phyloP scores from a whole-genome alignment of 2,888 invertebrate species.

The Drosophila testacea region DNA sequence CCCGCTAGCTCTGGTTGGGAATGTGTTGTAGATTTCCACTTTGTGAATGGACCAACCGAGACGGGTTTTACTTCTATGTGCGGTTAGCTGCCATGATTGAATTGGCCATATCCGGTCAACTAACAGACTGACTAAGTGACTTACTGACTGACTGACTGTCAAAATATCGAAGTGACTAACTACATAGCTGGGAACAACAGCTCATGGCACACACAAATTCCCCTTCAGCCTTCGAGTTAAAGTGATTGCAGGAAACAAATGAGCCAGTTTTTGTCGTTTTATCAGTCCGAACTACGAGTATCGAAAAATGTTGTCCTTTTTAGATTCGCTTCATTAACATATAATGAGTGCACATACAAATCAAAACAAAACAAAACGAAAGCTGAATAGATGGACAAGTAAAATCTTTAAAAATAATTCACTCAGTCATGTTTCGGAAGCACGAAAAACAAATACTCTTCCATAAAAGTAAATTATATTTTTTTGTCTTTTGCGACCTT shows the following conservation, averaged over 20 bases:
- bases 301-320: slow-evolving; percentile 24
- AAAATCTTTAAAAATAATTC: not conserved
- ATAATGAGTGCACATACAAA: slow-evolving; percentile 23
- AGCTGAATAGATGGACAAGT: slow-evolving; percentile 20
- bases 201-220: slow-evolving; percentile 5
- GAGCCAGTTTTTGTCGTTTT: slow-evolving; percentile 25
- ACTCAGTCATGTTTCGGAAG: too few relatives aligned
- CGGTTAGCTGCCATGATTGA: slow-evolving; percentile 48
- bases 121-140: slow-evolving; percentile 6
- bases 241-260: too few relatives aligned
- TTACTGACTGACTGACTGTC: not conserved
- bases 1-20: slow-evolving; percentile 5
- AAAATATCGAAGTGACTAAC: not conserved
- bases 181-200: slow-evolving; percentile 4
- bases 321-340: slow-evolving; percentile 48
- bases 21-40: too few relatives aligned
- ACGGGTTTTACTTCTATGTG: slow-evolving; percentile 24
- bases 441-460: too few relatives aligned
- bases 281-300: slow-evolving; percentile 6
- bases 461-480: too few relatives aligned
- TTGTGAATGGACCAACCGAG: slow-evolving; percentile 10
- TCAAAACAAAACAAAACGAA: slow-evolving; percentile 8
- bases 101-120: slow-evolving; percentile 41
- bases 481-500: too few relatives aligned
- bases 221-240: slow-evolving; percentile 4